Conservation (phyloP, 2,888 invertebrate species). For the Philonicus albiceps region DNA sequence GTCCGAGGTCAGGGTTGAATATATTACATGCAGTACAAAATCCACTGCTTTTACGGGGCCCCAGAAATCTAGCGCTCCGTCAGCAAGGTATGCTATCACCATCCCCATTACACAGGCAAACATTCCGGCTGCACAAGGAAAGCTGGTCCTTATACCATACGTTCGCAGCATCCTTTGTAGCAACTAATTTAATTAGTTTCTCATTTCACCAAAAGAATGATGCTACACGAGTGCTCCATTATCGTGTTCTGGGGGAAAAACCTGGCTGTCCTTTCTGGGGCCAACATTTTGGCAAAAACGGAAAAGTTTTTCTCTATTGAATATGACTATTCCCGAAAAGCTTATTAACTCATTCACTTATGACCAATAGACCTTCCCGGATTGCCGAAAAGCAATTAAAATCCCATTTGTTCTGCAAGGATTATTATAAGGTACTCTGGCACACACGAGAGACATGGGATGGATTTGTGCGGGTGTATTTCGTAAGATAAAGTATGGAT, state of each 20-base stretch:
- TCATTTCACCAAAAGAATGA: background rate
- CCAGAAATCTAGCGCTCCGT: background rate
- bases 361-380: background rate
- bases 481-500: background rate
- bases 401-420: background rate
- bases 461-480: background rate
- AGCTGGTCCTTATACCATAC: background rate
- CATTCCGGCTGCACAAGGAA: background rate
- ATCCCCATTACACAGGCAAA: background rate
- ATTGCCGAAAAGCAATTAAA: background rate
- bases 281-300: background rate
- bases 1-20: constrained; percentile 17
- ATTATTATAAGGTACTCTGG: background rate
- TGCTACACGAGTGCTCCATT: background rate
- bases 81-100: background rate
- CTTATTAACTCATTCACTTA: background rate
- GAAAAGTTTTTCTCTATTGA: background rate
- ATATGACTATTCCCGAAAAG: background rate
- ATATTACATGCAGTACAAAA: background rate
- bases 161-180: background rate
- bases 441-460: background rate
- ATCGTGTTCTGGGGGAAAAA: background rate
- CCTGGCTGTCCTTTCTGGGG: background rate
- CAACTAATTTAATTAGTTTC: constrained; percentile 33
- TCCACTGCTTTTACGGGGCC: background rate